Conservation (phyloP, 1,140 invertebrate genomes). For the Cyrtorhinus lividipennis region DNA sequence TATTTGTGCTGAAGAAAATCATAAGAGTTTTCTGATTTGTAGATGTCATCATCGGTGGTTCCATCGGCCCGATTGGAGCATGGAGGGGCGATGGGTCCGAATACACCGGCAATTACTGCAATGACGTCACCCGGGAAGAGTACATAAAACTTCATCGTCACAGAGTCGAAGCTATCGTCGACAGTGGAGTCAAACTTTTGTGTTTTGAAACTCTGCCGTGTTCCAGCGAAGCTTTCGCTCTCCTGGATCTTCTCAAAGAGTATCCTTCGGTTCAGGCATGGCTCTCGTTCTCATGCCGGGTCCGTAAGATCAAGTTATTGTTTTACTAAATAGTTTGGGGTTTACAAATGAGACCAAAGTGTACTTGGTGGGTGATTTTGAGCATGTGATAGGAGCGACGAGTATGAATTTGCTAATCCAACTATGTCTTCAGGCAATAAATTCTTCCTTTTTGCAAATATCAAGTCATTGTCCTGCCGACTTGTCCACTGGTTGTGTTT, state of each 20-base stretch:
- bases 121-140: slow-evolving; percentile 43
- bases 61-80: slow-evolving; percentile 82
- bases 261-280: slow-evolving; percentile 59
- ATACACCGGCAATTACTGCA: slow-evolving; percentile 70
- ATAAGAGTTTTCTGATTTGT: too few species aligned
- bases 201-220: slow-evolving; percentile 84
- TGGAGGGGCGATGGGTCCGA: slow-evolving; percentile 76
- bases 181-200: slow-evolving; percentile 63
- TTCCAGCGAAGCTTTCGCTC: slow-evolving; percentile 57
- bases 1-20: too few species aligned
- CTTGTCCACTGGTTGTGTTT: too few species aligned
- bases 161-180: slow-evolving; percentile 55
- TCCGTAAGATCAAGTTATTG: not conserved
- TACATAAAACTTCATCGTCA: slow-evolving; percentile 68
- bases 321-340: too few species aligned
- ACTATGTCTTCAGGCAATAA: too few species aligned
- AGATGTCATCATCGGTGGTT: slow-evolving; percentile 53
- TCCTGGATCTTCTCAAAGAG: slow-evolving; percentile 57
- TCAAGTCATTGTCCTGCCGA: too few species aligned
- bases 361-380: too few species aligned
- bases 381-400: too few species aligned
- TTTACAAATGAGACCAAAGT: too few species aligned
- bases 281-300: slow-evolving; percentile 57
- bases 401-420: too few species aligned
- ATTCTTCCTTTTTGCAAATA: too few species aligned